Evolutionary conservation across 2,797 vertebrate genomes (phyloP).

Genomic region (Sorex maritimensis): DNA sequence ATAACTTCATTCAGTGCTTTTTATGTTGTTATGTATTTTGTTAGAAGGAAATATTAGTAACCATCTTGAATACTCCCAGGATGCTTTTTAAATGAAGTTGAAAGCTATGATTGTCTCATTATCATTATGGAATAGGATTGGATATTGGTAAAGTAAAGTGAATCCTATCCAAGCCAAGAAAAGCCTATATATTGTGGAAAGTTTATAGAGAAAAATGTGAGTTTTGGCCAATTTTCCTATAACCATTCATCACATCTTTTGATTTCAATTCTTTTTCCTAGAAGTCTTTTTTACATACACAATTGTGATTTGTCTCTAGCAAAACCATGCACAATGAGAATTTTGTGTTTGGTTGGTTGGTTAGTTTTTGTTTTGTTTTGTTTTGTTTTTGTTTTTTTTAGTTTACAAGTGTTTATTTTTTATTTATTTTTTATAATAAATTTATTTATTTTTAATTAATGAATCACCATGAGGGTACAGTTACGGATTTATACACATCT

Average conservation of each 20-base stretch:
- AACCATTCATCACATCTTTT: slow-evolving; percentile 61
- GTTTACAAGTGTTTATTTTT: too few species aligned
- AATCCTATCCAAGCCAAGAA: slow-evolving; percentile 42
- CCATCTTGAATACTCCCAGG: slow-evolving; percentile 43
- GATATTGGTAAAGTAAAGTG: slow-evolving; percentile 1
- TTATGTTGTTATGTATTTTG: neutral
- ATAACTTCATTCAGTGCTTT: slow-evolving; percentile 5
- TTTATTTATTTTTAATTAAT: too few species aligned
- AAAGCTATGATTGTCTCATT: slow-evolving; percentile 35
- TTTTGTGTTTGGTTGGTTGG: too few species aligned
- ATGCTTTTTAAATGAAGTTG: slow-evolving; percentile 57
- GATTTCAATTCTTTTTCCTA: neutral
- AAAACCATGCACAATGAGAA: neutral
- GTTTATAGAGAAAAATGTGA: slow-evolving; percentile 58
- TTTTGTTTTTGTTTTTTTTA: too few species aligned
- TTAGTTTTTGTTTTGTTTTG: too few species aligned
- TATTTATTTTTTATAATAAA: too few species aligned
- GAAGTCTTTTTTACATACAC: neutral
- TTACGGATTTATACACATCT: too few species aligned
- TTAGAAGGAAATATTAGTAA: slow-evolving; percentile 33
- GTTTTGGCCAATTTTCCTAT: slow-evolving; percentile 63
- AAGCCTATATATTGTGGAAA: slow-evolving; percentile 8
- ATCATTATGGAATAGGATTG: slow-evolving; percentile 43
- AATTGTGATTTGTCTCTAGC: slow-evolving; percentile 55
- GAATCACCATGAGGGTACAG: too few species aligned